These are phyloP conservation scores for Lasiurus cinereus DNA, from an alignment of 2,113 vertebrate species.

Conservation along the genomic window DNA sequence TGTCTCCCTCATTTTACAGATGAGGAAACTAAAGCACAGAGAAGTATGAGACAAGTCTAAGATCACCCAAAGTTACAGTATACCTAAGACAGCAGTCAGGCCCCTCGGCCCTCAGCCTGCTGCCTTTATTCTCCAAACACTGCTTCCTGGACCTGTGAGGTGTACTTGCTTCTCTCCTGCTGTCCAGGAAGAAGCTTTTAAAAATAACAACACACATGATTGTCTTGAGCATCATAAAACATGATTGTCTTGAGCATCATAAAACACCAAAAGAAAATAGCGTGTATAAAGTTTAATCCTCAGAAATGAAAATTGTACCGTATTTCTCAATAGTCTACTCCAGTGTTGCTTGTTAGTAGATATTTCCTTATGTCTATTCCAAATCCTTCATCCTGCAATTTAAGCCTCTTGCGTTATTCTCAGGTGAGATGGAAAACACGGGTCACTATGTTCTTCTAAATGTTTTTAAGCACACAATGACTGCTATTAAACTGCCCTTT, in stretches of 20 bases:
- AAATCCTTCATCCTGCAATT: background rate
- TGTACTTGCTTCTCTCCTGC: background rate
- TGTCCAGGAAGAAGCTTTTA: background rate
- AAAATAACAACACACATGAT: constrained; percentile 8
- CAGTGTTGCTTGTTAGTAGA: constrained; percentile 45
- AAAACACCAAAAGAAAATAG: constrained; percentile 29
- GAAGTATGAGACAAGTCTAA: background rate
- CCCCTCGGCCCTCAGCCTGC: background rate
- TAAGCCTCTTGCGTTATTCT: constrained; percentile 29
- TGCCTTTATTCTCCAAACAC: background rate
- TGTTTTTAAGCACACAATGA: constrained; percentile 32
- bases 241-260: constrained; percentile 28
- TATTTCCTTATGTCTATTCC: background rate
- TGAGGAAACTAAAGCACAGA: constrained; percentile 22
- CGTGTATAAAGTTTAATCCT: background rate
- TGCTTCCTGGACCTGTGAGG: background rate
- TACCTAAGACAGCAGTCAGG: background rate
- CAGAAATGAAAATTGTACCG: constrained; percentile 1
- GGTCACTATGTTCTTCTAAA: constrained; percentile 11
- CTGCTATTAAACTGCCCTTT: constrained; percentile 70
- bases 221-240: background rate
- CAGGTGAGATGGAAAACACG: constrained; percentile 40
- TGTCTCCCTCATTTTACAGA: background rate
- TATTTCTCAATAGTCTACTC: constrained; percentile 7
- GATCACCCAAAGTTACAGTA: background rate